Evolutionary conservation across 2,888 invertebrate species (phyloP), one percentile per base, ranked within the genome.

Genomic region (Salticus scenicus): DNA sequence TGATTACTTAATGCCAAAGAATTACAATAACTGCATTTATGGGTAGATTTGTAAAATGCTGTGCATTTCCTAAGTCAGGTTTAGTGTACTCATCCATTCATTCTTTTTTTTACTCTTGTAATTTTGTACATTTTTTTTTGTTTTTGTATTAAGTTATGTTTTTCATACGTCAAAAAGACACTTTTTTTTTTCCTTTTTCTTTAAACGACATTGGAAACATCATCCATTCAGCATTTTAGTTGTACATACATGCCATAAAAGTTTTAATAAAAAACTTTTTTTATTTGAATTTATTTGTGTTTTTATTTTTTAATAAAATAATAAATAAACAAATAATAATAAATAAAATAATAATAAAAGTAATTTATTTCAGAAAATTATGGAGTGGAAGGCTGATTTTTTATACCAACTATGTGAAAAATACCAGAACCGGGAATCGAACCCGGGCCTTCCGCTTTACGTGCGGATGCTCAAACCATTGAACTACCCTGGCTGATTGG

Each of bases 141-240:
- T 47, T 57, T 57, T 20, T n/a, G n/a, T 47, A 47, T 47, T 57
- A 57, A 57, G 24, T 57, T 57, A 57, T 57, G 57, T 57, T 57
- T 57, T 37, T 37, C 37, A 37, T 37, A 37, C 37, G 4, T 37
- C 37, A 37, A 7, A 37, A 37, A 37, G 7, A 37, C 10, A 10
- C 37, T 7, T 7, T 7, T 7, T 7, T 7, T 7, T 10, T 7
- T 37, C 7, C 7, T 37, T 4, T 37, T 37, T 37, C 10, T 37
- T 37, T 37, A 37, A 7, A 10, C 10, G 7, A 7, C 37, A 37
- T 37, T 37, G 37, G 10, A 10, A 10, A 37, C 10, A 57, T 57
- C 57, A 20, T 24, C 42, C n/a, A n/a, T n/a, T n/a, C n/a, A 24
- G 20, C 57, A 57, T 57, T 57, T 57, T 24, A 57, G 57, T 57